Conservation (phyloP, 2,888 invertebrate genomes). For the Lithophane ornitopus region DNA sequence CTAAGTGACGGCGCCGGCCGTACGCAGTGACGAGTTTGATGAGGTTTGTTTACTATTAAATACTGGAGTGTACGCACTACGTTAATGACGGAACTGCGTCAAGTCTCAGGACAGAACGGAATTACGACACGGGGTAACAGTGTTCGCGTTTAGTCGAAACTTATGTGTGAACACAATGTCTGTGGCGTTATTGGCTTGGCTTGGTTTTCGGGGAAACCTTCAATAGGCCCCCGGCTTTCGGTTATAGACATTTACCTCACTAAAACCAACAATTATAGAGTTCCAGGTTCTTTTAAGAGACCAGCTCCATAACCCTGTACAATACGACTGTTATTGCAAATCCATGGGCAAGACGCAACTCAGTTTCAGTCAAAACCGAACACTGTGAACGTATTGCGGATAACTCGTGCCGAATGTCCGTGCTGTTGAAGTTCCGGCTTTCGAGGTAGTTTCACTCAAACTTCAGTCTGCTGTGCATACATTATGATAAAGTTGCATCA, state of each 20-base stretch:
- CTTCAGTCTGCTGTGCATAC: neutral
- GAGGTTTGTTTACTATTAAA: slow-evolving; percentile 22
- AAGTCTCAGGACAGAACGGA: neutral
- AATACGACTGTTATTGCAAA: too few species aligned
- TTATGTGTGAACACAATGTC: neutral
- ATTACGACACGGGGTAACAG: neutral
- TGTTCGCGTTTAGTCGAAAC: neutral
- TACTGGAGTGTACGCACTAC: slow-evolving; percentile 3
- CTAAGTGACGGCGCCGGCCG: slow-evolving; percentile 36
- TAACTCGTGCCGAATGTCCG: too few species aligned
- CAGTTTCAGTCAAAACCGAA: too few species aligned
- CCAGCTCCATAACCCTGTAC: neutral
- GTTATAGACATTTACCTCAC: too few species aligned
- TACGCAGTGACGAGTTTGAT: slow-evolving; percentile 46
- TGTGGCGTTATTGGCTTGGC: neutral
- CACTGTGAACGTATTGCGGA: too few species aligned
- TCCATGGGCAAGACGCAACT: too few species aligned
- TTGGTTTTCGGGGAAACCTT: neutral
- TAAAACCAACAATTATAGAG: too few species aligned
- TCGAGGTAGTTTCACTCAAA: neutral
- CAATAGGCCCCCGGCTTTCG: neutral
- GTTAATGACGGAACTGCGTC: slow-evolving; percentile 23
- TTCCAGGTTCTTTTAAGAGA: neutral
- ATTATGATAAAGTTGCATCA: neutral
- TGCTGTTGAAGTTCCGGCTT: too few species aligned